phyloP scores from a whole-genome alignment of 2,113 vertebrate species.

The zebrafish (Danio rerio) region DNA sequence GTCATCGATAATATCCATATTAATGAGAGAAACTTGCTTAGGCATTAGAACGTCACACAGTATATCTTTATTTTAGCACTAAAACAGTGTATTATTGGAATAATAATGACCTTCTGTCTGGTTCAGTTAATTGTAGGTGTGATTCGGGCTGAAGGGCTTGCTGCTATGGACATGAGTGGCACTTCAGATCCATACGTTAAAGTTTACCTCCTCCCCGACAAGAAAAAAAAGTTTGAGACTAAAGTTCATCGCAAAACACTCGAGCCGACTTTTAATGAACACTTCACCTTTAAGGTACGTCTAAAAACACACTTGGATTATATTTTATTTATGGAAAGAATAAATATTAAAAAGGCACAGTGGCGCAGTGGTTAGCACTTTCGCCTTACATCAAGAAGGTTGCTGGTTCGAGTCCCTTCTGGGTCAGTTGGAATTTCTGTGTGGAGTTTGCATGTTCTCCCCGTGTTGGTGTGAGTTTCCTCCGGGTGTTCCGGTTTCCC shows the following conservation, averaged over 20 bases:
- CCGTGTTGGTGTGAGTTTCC: too few species aligned
- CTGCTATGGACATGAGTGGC: conserved; percentile 88
- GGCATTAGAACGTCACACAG: not conserved
- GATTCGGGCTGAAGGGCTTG: conserved; percentile 82
- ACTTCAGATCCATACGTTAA: conserved; percentile 90
- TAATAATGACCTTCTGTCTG: conserved; percentile 23
- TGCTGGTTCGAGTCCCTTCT: too few species aligned
- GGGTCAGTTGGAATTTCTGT: too few species aligned
- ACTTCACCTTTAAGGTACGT: conserved; percentile 86
- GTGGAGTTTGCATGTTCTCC: too few species aligned
- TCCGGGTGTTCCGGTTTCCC: too few species aligned
- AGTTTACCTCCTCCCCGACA: conserved; percentile 87
- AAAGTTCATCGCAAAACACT: conserved; percentile 90
- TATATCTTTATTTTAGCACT: not conserved
- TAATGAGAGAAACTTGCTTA: conserved; percentile 10
- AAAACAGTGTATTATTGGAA: not conserved
- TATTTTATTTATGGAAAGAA: not conserved
- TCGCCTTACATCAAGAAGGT: too few species aligned
- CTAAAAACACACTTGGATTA: not conserved
- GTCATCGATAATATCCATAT: not conserved
- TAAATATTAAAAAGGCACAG: too few species aligned
- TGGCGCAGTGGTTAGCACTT: too few species aligned
- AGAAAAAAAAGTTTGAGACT: conserved; percentile 89
- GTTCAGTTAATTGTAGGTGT: conserved; percentile 79
- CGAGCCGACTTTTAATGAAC: conserved; percentile 86